phyloP scores from a whole-genome alignment of 2,113 vertebrate species.

The Bothrops jararaca region DNA sequence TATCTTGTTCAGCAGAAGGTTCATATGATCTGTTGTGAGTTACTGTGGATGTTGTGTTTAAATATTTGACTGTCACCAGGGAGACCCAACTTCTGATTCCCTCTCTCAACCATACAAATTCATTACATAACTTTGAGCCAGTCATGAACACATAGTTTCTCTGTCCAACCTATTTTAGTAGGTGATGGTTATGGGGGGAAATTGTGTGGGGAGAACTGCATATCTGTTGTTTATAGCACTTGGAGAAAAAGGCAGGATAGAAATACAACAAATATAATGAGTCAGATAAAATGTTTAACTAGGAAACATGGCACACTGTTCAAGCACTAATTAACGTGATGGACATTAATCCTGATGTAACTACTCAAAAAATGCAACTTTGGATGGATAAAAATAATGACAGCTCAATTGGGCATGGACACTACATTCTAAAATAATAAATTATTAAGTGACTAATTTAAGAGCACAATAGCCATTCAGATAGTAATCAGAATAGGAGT shows the following conservation, averaged over 20 bases:
- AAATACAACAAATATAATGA: background rate
- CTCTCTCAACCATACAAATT: background rate
- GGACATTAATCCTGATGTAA: slow-evolving; percentile 42
- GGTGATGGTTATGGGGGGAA: background rate
- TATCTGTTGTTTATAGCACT: background rate
- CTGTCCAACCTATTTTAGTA: background rate
- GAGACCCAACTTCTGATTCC: background rate
- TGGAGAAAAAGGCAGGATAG: background rate
- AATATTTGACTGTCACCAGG: background rate
- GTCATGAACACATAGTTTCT: background rate
- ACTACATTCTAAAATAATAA: slow-evolving; percentile 56
- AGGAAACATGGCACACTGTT: slow-evolving; percentile 63
- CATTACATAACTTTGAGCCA: background rate
- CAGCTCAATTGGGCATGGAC: slow-evolving; percentile 6
- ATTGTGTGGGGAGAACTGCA: background rate
- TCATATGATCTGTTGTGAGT: slow-evolving; percentile 49
- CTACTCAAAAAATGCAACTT: slow-evolving; percentile 55
- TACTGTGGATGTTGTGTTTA: background rate
- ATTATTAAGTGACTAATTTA: slow-evolving; percentile 69
- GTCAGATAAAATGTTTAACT: slow-evolving; percentile 53
- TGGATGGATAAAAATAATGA: slow-evolving; percentile 14
- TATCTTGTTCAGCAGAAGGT: slow-evolving; percentile 50
- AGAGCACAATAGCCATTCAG: slow-evolving; percentile 35
- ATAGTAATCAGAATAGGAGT: slow-evolving; percentile 51
- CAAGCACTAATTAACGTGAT: slow-evolving; percentile 50